A percentile compares a stretch with the other conserved stretches of the same genome.
These are phyloP conservation scores for Drosophila nannoptera DNA, from an alignment of 1,140 invertebrate species.

Conservation along the genomic window DNA sequence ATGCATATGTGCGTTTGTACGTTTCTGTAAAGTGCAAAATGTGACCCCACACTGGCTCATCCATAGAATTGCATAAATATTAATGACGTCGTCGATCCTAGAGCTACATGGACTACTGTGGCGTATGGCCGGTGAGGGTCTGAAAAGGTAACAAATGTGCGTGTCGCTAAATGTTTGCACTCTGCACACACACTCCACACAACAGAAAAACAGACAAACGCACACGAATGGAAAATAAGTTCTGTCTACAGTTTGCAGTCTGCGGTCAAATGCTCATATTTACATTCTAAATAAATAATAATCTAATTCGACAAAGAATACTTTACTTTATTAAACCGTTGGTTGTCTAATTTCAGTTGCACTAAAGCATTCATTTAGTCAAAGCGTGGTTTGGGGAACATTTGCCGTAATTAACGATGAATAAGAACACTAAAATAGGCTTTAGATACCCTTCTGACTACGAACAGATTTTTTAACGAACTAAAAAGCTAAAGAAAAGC, in stretches of 20 bases:
- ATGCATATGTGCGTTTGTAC: constrained; percentile 15
- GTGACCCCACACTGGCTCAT: constrained; percentile 34
- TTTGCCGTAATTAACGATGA: constrained; percentile 20
- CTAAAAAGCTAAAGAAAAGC: too few relatives aligned
- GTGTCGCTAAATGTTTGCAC: constrained; percentile 72
- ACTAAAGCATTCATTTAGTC: constrained; percentile 44
- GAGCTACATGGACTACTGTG: constrained; percentile 8
- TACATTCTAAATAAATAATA: constrained; percentile 78
- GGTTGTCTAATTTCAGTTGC: constrained; percentile 40
- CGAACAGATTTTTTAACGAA: too few relatives aligned
- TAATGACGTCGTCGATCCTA: constrained; percentile 62
- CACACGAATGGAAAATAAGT: constrained; percentile 27
- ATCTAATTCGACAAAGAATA: constrained; percentile 78
- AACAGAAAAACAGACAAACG: constrained; percentile 29
- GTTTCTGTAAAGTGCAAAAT: constrained; percentile 47
- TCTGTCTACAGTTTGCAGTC: constrained; percentile 57
- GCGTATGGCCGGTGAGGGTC: constrained; percentile 7
- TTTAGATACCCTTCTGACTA: too few relatives aligned
- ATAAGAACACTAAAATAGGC: neutral
- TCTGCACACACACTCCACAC: constrained; percentile 50
- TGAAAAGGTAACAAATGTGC: constrained; percentile 59
- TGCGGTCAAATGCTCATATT: constrained; percentile 73
- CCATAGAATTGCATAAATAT: constrained; percentile 66
- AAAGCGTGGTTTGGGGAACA: neutral
- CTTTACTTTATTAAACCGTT: constrained; percentile 71